Evolutionary conservation across 2,888 invertebrate genomes (phyloP), one percentile per base, ranked within the genome.

Genomic region (Tiliacea aurago): DNA sequence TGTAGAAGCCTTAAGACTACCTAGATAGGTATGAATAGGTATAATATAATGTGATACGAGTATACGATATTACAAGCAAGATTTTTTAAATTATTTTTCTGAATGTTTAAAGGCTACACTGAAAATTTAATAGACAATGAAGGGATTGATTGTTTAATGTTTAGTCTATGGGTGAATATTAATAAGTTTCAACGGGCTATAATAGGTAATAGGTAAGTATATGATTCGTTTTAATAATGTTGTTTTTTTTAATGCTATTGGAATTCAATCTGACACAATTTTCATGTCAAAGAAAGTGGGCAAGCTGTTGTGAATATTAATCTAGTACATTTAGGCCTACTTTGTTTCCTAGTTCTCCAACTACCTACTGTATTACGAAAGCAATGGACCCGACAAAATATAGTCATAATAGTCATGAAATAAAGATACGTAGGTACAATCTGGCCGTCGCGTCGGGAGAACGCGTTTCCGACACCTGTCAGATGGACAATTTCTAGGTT

Each of bases 351-450:
- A 72, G 13, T 59, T 49, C 9, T 55, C 15, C 3, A n/a, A n/a
- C 69, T 20, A 58, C 77, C 18, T 51, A 33, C 0, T 63, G 13
- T 59, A 64, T 78, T 73, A 55, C 73, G 64, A 64, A 76, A 72
- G 33, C 43, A 37, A 47, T 51, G 45, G 43, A 13, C 23, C 28
- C 43, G 15, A 45, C 28, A 49, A 45, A 70, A 77, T 77, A 51
- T 70, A 58, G 51, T 45, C 70, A 33, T 51, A 58, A 51, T 45
- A 45, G 41, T 47, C 33, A 53, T 41, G 20, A 28, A 69, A 56
- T 56, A 69, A n/a, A 63, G 47, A 59, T 61, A 28, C 28, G 2
- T 28, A 28, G 2, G 2, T 28, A 37, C 37, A 37, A 4, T 37
- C 37, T 4, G 2, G 6, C 37, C 37, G 37, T 37, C 37, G 37